phyloP scores from a whole-genome alignment of 2,113 vertebrate genomes.

The Pluvianellus socialis region DNA sequence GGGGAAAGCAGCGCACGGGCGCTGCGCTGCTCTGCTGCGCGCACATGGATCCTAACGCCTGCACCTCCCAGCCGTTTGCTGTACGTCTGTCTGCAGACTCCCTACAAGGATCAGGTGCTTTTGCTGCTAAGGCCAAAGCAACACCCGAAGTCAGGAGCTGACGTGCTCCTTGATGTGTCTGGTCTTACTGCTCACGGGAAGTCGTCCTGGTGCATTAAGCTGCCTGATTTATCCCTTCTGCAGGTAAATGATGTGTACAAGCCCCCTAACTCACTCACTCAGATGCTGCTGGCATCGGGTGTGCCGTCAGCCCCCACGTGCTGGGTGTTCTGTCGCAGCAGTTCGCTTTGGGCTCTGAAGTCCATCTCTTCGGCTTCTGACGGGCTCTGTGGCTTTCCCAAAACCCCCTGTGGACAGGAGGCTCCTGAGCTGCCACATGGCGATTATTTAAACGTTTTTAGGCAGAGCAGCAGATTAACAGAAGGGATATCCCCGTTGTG shows the following conservation, averaged over 20 bases:
- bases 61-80: background rate
- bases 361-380: background rate
- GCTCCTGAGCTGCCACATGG: background rate
- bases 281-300: background rate
- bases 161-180: background rate
- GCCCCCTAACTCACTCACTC: background rate
- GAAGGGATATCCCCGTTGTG: background rate
- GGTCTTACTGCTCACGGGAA: background rate
- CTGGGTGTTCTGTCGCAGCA: background rate
- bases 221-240: background rate
- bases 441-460: slow-evolving; percentile 18
- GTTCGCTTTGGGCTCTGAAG: background rate
- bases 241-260: background rate
- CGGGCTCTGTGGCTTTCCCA: background rate
- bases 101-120: background rate
- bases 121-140: background rate
- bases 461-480: slow-evolving; percentile 55
- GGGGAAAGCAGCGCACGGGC: background rate
- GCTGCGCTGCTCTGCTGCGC: background rate
- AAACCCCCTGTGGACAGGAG: background rate
- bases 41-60: background rate
- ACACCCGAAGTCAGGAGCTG: background rate
- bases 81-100: background rate
- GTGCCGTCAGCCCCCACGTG: background rate
- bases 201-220: background rate